Evolutionary conservation across 2,888 invertebrate genomes (phyloP).

Genomic region (Rhagonycha lutea): DNA sequence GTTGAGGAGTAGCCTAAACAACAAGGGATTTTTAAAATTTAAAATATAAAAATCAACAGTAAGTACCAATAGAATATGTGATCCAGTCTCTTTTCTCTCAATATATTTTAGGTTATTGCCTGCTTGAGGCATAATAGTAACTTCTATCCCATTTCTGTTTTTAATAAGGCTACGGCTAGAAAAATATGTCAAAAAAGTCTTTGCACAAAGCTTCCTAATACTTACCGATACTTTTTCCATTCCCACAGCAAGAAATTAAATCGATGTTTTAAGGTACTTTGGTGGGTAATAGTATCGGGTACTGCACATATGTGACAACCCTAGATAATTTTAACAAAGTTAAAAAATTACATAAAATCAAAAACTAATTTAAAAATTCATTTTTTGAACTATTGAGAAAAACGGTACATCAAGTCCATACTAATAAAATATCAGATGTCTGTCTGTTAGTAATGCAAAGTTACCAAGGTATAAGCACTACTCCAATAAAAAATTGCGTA

Average conservation of each 20-base stretch:
- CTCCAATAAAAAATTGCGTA: no score
- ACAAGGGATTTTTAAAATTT: neutral
- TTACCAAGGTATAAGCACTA: no score
- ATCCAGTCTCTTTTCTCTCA: slow-evolving; percentile 30
- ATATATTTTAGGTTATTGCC: neutral
- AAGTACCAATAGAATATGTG: slow-evolving; percentile 35
- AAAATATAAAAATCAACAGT: neutral
- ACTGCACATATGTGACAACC: neutral
- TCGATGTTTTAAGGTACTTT: slow-evolving; percentile 26
- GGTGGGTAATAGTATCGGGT: slow-evolving; percentile 15
- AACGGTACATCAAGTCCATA: no score
- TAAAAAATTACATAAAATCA: neutral
- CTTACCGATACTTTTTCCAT: slow-evolving; percentile 38
- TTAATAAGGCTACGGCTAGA: slow-evolving; percentile 37
- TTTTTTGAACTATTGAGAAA: no score
- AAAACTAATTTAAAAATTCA: neutral
- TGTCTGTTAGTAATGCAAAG: no score
- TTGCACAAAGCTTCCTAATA: neutral
- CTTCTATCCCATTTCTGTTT: slow-evolving; percentile 38
- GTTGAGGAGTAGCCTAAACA: slow-evolving; percentile 27
- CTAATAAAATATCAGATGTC: no score
- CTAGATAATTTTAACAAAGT: neutral
- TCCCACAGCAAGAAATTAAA: slow-evolving; percentile 37
- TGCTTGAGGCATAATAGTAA: slow-evolving; percentile 14
- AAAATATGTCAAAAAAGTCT: slow-evolving; percentile 5